These are phyloP conservation scores for Callaeas wilsoni DNA, from an alignment of 2,113 vertebrate species.

Conservation along the genomic window DNA sequence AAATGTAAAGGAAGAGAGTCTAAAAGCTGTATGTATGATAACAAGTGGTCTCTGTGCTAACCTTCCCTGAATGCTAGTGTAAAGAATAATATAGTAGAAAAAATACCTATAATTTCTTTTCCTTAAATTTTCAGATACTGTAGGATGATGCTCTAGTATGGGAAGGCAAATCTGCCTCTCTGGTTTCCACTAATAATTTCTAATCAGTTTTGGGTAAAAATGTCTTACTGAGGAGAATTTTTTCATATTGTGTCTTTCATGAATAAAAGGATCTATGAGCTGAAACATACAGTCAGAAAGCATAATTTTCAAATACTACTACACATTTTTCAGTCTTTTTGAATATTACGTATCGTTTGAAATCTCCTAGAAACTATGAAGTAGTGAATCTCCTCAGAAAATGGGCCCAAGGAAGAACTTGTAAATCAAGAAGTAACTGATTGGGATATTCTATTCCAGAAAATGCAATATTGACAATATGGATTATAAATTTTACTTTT, in stretches of 20 bases:
- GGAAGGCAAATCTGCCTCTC: background rate
- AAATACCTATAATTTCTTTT: background rate
- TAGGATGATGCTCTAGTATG: background rate
- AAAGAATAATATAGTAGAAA: background rate
- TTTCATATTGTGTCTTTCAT: background rate
- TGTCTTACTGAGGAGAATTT: background rate
- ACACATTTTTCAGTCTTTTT: background rate
- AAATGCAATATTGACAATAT: background rate
- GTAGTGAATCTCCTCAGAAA: background rate
- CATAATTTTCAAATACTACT: background rate
- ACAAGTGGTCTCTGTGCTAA: background rate
- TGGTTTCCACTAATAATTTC: background rate
- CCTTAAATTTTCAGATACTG: background rate
- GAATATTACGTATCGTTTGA: background rate
- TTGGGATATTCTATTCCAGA: background rate
- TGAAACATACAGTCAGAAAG: background rate
- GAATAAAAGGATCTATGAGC: background rate
- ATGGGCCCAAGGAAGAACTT: background rate
- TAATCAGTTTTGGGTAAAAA: background rate
- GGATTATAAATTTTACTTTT: background rate
- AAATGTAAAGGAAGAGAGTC: constrained; percentile 74
- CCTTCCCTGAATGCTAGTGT: background rate
- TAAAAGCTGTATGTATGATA: constrained; percentile 76
- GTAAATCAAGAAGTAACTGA: background rate
- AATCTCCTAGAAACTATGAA: background rate